Evolutionary conservation across 2,797 vertebrate genomes (phyloP).

Genomic region (Falco peregrinus): DNA sequence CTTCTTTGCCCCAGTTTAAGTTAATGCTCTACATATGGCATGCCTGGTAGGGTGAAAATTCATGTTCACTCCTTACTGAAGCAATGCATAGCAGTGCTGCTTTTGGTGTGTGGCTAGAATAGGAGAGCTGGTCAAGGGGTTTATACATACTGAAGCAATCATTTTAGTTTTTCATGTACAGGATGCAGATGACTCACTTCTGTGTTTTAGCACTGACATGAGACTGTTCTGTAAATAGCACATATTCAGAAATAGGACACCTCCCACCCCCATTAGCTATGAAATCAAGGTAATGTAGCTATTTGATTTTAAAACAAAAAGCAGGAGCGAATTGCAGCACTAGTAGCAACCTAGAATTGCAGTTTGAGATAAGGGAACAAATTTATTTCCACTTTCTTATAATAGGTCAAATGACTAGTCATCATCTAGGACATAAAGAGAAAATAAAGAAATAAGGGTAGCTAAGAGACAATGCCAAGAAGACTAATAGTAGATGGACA

Average conservation of each 20-base stretch:
- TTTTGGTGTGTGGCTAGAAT: not conserved
- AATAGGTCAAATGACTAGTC: not conserved
- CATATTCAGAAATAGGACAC: slow-evolving; percentile 59
- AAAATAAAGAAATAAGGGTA: not conserved
- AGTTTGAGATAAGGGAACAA: not conserved
- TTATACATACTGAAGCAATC: not conserved
- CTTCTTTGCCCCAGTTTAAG: slow-evolving; percentile 56
- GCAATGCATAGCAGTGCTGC: not conserved
- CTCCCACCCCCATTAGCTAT: slow-evolving; percentile 38
- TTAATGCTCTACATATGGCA: slow-evolving; percentile 59
- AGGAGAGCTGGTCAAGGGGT: slow-evolving; percentile 20
- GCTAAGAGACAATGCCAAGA: not conserved
- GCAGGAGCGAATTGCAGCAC: not conserved
- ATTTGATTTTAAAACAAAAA: slow-evolving; percentile 43
- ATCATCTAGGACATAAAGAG: not conserved
- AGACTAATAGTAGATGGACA: not conserved
- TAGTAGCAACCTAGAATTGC: not conserved
- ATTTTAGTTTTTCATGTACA: slow-evolving; percentile 9
- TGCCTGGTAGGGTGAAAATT: slow-evolving; percentile 22
- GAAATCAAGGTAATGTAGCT: slow-evolving; percentile 37
- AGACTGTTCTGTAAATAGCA: slow-evolving; percentile 61
- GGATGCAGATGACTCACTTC: slow-evolving; percentile 36
- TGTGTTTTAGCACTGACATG: slow-evolving; percentile 51
- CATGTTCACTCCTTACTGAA: not conserved
- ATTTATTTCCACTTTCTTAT: not conserved